Base-by-base conservation (phyloP, 2,888 invertebrate species). In the Orthonevra nobilis region DNA sequence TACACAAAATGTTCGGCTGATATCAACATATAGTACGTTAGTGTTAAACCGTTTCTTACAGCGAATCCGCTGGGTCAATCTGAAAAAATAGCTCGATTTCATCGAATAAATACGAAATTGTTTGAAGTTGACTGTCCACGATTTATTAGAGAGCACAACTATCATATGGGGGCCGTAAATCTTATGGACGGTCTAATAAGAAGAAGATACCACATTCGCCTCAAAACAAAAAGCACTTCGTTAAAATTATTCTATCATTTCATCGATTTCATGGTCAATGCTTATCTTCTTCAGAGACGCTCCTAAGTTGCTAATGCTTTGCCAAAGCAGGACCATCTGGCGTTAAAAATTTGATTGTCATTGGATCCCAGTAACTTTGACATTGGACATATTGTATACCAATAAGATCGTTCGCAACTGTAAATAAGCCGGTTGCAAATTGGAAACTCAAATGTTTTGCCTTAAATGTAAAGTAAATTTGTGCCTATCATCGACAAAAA, bases 141-240 rank as follows among this genome's bases (percentile, higher is more conserved):
- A 3, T 54, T 34, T 10, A 36, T 52, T 15, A 32, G 48, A 42
- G 58, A 60, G 9, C 50, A 69, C 15, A 69, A 58, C 50, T 48
- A 17, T 14, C 32, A 56, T 26, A 63, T 75, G 68, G 68, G 56
- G 19, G 68, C 50, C 7, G 64, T 52, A 3, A 60, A 70, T 46
- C 30, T 54, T 5, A 58, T 70, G 32, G 64, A 64, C 30, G 68
- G 50, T 34, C 30, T 69, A 6, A 48, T 69, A 19, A 58, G 42
- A n/a, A n/a, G n/a, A 12, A 28, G 42, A 9, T 58, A 75, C 34
- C 40, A 54, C 14, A 58, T 66, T 30, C 58, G 44, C 10, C n/a
- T 26, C 6, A 70, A 70, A 23, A 70, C 52, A 10, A 32, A 12
- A 2, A 42, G 42, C 6, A 26, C 46, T 32, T 52, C 44, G 19